A percentile compares a stretch with the other conserved stretches of the same genome.
Conservation (phyloP, 2,888 invertebrate species). For the Scaeva pyrastri region DNA sequence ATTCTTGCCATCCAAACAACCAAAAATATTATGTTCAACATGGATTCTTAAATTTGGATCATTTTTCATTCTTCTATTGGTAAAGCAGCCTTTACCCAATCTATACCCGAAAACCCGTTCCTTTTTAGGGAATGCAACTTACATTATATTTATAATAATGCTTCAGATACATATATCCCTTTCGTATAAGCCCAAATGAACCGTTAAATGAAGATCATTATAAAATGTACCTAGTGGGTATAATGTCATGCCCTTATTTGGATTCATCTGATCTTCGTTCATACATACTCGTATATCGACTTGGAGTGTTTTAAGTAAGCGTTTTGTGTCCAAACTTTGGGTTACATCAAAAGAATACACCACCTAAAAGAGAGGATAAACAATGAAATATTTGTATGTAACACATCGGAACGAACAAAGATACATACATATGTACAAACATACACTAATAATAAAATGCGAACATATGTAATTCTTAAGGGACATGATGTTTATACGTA, state of each 20-base stretch:
- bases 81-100: not conserved
- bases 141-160: slow-evolving; percentile 18
- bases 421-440: too few species aligned
- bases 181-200: slow-evolving; percentile 63
- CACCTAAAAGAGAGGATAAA: not conserved
- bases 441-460: not conserved
- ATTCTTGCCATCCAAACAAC: slow-evolving; percentile 14
- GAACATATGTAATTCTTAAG: slow-evolving; percentile 35
- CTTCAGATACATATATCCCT: slow-evolving; percentile 25
- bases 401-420: too few species aligned
- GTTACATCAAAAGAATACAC: slow-evolving; percentile 13
- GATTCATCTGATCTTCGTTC: slow-evolving; percentile 38
- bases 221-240: not conserved
- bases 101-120: slow-evolving; percentile 13
- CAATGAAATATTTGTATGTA: not conserved
- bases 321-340: slow-evolving; percentile 22
- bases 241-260: slow-evolving; percentile 56
- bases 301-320: slow-evolving; percentile 41
- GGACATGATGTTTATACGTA: slow-evolving; percentile 27
- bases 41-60: slow-evolving; percentile 23
- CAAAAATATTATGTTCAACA: slow-evolving; percentile 20
- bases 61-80: not conserved
- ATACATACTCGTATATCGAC: not conserved
- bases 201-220: slow-evolving; percentile 72
- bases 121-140: not conserved